phyloP scores from a whole-genome alignment of 2,797 vertebrate genomes.

The Dallia pectoralis region DNA sequence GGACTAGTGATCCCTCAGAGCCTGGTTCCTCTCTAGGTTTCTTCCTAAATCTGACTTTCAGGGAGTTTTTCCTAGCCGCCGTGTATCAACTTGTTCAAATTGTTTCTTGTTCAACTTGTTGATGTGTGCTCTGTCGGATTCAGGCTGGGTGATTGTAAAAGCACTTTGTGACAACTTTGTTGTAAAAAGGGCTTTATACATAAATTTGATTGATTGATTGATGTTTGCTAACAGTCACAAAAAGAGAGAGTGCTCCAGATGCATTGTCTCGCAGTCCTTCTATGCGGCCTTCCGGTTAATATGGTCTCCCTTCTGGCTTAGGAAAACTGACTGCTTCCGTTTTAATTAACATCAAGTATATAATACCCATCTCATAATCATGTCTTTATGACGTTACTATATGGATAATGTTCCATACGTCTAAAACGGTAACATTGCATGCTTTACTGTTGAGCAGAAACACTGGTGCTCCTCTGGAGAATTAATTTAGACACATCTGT shows the following conservation, averaged over 20 bases:
- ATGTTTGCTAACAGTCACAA: background rate
- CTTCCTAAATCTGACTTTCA: too few species aligned
- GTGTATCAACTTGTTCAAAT: too few species aligned
- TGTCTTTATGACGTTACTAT: background rate
- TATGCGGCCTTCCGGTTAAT: background rate
- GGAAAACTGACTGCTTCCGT: background rate
- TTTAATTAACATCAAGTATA: background rate
- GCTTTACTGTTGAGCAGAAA: background rate
- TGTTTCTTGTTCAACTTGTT: too few species aligned
- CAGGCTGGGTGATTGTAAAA: too few species aligned
- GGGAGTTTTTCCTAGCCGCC: too few species aligned
- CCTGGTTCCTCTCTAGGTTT: too few species aligned
- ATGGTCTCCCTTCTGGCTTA: background rate
- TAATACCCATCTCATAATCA: background rate
- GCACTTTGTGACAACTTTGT: too few species aligned
- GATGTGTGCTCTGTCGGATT: too few species aligned
- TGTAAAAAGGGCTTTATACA: too few species aligned
- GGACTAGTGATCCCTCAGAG: too few species aligned
- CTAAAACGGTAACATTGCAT: background rate
- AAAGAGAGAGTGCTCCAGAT: background rate
- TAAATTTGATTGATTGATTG: slow-evolving; percentile 51
- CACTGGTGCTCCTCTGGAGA: too few species aligned
- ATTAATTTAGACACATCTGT: too few species aligned
- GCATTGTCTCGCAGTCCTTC: background rate
- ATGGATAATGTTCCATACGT: background rate